Conservation (phyloP, 1,140 invertebrate species). For the Pantala flavescens region DNA sequence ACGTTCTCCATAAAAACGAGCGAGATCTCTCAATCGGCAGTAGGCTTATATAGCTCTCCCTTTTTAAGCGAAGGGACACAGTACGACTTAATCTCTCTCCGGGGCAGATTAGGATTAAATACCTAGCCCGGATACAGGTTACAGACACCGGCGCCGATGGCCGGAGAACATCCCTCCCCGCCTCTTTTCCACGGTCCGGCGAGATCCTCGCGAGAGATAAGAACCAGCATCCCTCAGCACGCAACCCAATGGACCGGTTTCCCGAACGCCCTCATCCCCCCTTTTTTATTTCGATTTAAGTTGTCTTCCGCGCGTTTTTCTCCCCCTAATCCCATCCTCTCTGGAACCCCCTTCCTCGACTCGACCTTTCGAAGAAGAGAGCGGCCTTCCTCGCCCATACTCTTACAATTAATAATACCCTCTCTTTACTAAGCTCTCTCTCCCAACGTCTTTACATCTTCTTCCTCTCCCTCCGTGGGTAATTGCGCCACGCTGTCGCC, state of each 20-base stretch:
- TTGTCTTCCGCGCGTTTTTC: neutral
- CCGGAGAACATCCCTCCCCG: neutral
- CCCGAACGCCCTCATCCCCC: neutral
- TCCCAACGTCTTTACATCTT: neutral
- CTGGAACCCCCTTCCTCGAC: neutral
- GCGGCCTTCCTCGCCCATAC: neutral
- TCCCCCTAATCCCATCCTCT: neutral
- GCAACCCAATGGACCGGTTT: slow-evolving; percentile 3
- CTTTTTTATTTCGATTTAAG: neutral
- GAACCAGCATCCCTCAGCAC: neutral
- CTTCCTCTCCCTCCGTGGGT: neutral
- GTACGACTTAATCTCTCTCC: neutral
- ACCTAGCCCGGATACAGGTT: neutral
- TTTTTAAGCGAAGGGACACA: neutral
- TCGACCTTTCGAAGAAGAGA: neutral
- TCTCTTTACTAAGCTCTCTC: neutral
- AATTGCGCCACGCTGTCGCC: neutral
- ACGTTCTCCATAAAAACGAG: neutral
- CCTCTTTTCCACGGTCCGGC: neutral
- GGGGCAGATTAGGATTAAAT: slow-evolving; percentile 2
- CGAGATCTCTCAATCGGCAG: neutral
- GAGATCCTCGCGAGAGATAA: neutral
- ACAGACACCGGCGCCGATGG: slow-evolving; percentile 5
- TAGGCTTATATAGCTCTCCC: neutral
- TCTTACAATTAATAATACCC: neutral